Conservation (phyloP, 1,140 invertebrate species). For the Zaprionus davidi region DNA sequence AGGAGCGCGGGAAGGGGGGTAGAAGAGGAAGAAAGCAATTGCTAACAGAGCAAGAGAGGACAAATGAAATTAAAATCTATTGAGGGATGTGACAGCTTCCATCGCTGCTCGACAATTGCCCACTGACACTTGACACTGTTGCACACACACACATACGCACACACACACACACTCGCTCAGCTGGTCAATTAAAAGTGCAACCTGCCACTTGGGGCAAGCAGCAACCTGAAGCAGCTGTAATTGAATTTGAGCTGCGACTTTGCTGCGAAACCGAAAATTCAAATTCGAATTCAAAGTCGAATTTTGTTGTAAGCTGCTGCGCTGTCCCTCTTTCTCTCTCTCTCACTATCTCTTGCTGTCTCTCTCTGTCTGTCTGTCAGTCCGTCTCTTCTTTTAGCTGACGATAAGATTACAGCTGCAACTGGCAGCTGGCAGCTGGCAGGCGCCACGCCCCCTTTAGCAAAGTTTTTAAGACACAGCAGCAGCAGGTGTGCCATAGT, state of each 20-base stretch:
- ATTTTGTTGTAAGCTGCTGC: conserved; percentile 1
- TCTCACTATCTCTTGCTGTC: not conserved
- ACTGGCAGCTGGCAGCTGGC: conserved; percentile 34
- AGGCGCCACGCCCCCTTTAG: conserved; percentile 1
- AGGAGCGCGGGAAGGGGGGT: not conserved
- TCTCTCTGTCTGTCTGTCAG: conserved; percentile 46
- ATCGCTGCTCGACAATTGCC: conserved; percentile 23
- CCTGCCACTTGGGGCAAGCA: conserved; percentile 15
- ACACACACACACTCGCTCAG: not conserved
- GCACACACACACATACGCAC: conserved; percentile 3
- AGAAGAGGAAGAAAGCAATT: not conserved
- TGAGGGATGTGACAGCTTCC: conserved; percentile 14
- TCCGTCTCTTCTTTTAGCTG: conserved; percentile 61
- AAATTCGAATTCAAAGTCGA: not conserved
- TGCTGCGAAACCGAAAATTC: conserved; percentile 5
- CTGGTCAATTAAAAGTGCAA: conserved; percentile 34
- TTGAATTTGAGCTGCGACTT: conserved; percentile 26
- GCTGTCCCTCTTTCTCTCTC: not conserved
- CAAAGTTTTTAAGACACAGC: conserved; percentile 18
- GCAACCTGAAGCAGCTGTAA: conserved; percentile 38
- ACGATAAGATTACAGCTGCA: conserved; percentile 66
- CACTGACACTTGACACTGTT: conserved; percentile 13
- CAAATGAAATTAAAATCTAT: conserved; percentile 40
- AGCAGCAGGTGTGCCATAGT: conserved; percentile 7
- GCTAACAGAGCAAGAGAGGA: not conserved